Conservation (phyloP, 2,888 invertebrate genomes). For the Agrochola circellaris region DNA sequence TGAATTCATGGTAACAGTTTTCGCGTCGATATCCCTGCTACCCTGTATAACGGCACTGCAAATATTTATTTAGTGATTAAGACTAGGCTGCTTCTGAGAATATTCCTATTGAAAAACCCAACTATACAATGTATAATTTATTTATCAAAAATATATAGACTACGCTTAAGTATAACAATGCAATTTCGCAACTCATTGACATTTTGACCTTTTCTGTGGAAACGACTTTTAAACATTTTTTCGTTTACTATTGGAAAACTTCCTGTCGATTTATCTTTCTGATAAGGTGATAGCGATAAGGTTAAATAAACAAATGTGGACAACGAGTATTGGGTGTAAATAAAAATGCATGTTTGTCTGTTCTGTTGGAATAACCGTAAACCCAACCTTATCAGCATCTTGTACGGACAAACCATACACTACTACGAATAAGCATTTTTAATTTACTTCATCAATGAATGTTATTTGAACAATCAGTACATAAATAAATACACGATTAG, state of each 20-base stretch:
- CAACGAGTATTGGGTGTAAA: constrained; percentile 25
- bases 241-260: constrained; percentile 11
- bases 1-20: no score
- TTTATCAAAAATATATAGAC: background rate
- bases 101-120: background rate
- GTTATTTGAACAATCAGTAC: background rate
- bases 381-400: background rate
- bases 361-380: background rate
- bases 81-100: background rate
- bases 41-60: no score
- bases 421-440: background rate
- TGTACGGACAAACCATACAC: background rate
- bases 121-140: background rate
- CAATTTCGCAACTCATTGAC: constrained; percentile 12
- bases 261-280: constrained; percentile 31
- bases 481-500: background rate
- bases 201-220: constrained; percentile 29
- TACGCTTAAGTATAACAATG: constrained; percentile 1
- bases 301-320: constrained; percentile 38
- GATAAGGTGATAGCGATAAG: constrained; percentile 46
- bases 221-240: constrained; percentile 3
- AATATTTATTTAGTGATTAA: background rate
- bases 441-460: no score
- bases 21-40: no score
- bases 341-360: background rate